A percentile compares a stretch with the other conserved stretches of the same genome.
These are phyloP conservation scores for Hypsibius dujardini DNA, from an alignment of 1,140 invertebrate genomes.

Conservation along the genomic window DNA sequence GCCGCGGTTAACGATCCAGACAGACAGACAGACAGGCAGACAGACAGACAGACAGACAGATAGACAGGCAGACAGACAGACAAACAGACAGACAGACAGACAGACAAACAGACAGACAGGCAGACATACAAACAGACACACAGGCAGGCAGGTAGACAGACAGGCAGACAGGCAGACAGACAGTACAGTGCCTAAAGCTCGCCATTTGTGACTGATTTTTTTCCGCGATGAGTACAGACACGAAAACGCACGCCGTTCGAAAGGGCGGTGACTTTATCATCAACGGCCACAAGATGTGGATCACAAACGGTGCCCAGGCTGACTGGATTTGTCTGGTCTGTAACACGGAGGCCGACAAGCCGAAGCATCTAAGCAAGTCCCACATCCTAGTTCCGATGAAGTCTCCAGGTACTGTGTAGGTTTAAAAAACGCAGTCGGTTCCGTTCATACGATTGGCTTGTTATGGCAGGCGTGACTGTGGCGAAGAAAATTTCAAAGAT, in stretches of 20 bases:
- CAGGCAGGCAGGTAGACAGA: too few species aligned
- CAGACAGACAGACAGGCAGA: too few species aligned
- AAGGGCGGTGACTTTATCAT: conserved; percentile 40
- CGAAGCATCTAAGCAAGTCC: conserved; percentile 40
- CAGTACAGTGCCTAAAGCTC: not conserved
- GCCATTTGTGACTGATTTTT: conserved; percentile 16
- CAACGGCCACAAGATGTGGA: conserved; percentile 45
- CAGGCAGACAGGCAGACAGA: too few species aligned
- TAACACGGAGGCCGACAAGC: conserved; percentile 36
- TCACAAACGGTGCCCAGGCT: conserved; percentile 40
- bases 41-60: too few species aligned
- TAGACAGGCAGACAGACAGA: too few species aligned
- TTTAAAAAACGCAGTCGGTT: not conserved
- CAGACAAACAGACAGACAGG: too few species aligned
- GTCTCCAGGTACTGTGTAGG: conserved; percentile 32
- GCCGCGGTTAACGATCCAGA: not conserved
- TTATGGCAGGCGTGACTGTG: conserved; percentile 27
- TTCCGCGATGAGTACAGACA: conserved; percentile 32
- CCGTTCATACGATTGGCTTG: not conserved
- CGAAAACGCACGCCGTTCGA: conserved; percentile 34
- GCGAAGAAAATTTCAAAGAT: conserved; percentile 39
- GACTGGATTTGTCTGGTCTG: conserved; percentile 45
- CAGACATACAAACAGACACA: too few species aligned
- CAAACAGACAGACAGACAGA: too few species aligned
- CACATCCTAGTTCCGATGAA: conserved; percentile 44